A percentile compares a stretch with the other conserved stretches of the same genome.
Evolutionary conservation across 2,888 invertebrate species (phyloP).

Genomic region (Oscheius sp.): DNA sequence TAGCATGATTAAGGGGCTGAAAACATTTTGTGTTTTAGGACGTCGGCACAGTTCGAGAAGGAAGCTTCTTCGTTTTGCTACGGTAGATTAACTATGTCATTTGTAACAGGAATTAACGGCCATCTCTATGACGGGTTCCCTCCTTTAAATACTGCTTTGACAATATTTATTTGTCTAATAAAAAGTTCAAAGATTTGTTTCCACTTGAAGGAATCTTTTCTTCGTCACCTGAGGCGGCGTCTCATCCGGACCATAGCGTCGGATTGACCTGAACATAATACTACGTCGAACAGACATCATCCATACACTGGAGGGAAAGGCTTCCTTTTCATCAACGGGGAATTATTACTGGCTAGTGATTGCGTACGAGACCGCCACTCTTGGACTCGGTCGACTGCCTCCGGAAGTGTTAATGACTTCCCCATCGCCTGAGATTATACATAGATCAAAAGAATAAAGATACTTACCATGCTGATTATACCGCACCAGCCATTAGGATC

Average conservation of each 20-base stretch:
- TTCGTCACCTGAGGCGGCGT: background rate
- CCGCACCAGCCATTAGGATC: constrained; percentile 93
- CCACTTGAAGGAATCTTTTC: constrained; percentile 31
- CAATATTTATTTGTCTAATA: constrained; percentile 27
- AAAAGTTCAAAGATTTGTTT: constrained; percentile 28
- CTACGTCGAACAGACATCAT: constrained; percentile 1
- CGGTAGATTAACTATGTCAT: constrained; percentile 31
- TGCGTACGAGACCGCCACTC: constrained; percentile 66
- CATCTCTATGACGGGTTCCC: constrained; percentile 16
- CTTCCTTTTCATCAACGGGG: constrained; percentile 45
- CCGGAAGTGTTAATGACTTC: constrained; percentile 66
- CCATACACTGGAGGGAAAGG: constrained; percentile 1
- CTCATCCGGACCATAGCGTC: constrained; percentile 10
- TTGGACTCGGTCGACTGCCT: constrained; percentile 67
- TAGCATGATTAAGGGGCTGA: background rate
- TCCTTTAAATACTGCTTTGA: constrained; percentile 6
- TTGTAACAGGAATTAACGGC: background rate
- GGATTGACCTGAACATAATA: constrained; percentile 22
- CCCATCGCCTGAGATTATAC: constrained; percentile 62
- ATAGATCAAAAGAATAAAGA: background rate
- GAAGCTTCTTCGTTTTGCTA: constrained; percentile 59
- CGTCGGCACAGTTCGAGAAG: constrained; percentile 56
- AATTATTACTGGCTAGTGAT: constrained; percentile 53
- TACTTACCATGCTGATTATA: constrained; percentile 86
- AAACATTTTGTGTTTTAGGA: constrained; percentile 32